A percentile compares a stretch with the other conserved stretches of the same genome.
Conservation (phyloP, 2,888 invertebrate species). For the Galerucella pusilla region DNA sequence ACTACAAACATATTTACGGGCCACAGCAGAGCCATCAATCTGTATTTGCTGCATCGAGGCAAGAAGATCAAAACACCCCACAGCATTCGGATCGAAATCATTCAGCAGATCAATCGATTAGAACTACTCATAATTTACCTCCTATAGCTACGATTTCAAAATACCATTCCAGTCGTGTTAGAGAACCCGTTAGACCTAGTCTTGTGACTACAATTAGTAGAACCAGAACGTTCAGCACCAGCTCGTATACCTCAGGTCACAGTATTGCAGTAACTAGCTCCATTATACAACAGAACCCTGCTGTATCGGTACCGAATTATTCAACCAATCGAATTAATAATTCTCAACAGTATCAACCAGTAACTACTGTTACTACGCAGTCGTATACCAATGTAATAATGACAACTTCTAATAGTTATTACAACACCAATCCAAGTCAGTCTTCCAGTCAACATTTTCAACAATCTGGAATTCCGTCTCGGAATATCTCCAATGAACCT, state of each 20-base stretch:
- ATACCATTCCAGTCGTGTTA: slow-evolving; percentile 65
- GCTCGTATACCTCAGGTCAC: slow-evolving; percentile 45
- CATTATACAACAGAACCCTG: slow-evolving; percentile 41
- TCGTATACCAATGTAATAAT: slow-evolving; percentile 50
- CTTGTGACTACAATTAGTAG: slow-evolving; percentile 44
- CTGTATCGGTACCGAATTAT: slow-evolving; percentile 25
- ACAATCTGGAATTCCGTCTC: slow-evolving; percentile 47
- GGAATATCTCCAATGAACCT: slow-evolving; percentile 37
- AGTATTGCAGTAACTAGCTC: slow-evolving; percentile 37
- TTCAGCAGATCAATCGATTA: slow-evolving; percentile 40
- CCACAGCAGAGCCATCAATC: slow-evolving; percentile 42
- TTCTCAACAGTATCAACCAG: slow-evolving; percentile 36
- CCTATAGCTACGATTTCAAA: slow-evolving; percentile 67
- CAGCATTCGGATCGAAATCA: slow-evolving; percentile 41
- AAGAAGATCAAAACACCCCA: slow-evolving; percentile 39
- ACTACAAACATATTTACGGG: slow-evolving; percentile 47
- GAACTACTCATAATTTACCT: slow-evolving; percentile 67
- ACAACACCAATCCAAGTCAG: slow-evolving; percentile 59
- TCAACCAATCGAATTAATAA: slow-evolving; percentile 27
- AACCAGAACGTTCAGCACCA: slow-evolving; percentile 41
- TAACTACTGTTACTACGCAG: slow-evolving; percentile 55
- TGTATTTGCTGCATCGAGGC: slow-evolving; percentile 40
- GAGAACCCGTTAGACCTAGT: slow-evolving; percentile 54
- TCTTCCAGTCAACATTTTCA: slow-evolving; percentile 62
- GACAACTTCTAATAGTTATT: slow-evolving; percentile 59